Base-by-base conservation (phyloP, 2,113 vertebrate species). In the Hippotragus niger region DNA sequence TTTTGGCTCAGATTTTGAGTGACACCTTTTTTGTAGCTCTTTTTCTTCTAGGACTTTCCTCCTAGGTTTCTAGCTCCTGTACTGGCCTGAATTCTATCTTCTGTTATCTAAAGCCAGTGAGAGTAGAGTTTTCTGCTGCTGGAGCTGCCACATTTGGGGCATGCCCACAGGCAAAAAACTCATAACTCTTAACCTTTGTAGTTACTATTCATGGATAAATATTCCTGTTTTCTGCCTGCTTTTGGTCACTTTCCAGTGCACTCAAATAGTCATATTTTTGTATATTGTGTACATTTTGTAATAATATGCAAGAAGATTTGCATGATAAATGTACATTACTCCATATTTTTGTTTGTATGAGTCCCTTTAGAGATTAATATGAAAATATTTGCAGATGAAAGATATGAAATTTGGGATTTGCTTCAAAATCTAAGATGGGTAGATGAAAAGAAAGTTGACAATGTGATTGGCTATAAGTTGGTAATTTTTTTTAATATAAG, bases 1-100 rank as follows among this genome's bases (percentile, higher is more conserved):
- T 21, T 91, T 95, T 71, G 84, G 71, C 33, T 95, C 47, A 87
- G 36, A 64, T 87, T 95, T 95, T 87, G 92, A 43, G 67, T 80
- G 27, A 62, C 23, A 64, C 12, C 53, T 78, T 85, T 91, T 80
- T 71, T 91, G 57, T 80, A 33, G 71, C 55, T 52, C 55, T n/a
- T 82, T 82, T 52, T 52, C 36, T 95, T 86, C 33, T 3, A 14
- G 47, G 47, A 80, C 78, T 67, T 91, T 76, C 43, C 43, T 50
- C 3, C 50, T 40, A 57, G 31, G 31, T 90, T 55, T 88, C 53
- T 25, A 87, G 50, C 13, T 67, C 36, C 29, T 84, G 14, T 84
- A 55, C 50, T 55, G 29, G 55, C n/a, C 52, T 86, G 55, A 85
- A 53, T 91, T 91, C 67, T 90, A 5, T 90, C 52, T 62, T 91